These are phyloP conservation scores for Probosciger aterrimus DNA, from an alignment of 2,113 vertebrate species.

Conservation along the genomic window DNA sequence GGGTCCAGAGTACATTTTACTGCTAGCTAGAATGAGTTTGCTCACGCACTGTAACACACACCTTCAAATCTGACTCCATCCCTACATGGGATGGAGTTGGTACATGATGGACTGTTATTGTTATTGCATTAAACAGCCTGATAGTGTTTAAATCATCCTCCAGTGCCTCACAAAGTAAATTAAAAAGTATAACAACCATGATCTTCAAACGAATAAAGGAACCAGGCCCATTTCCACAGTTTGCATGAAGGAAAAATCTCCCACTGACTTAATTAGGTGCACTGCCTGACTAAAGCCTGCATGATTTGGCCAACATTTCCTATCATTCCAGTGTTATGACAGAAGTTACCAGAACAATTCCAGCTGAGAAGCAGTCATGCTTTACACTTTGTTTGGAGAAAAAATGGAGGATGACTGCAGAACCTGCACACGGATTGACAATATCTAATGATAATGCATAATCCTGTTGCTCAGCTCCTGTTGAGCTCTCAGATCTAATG, in stretches of 20 bases:
- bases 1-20: neutral
- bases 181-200: neutral
- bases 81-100: neutral
- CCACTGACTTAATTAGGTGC: constrained; percentile 13
- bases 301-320: constrained; percentile 41
- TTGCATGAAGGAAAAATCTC: neutral
- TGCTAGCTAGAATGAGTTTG: neutral
- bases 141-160: neutral
- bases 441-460: neutral
- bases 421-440: neutral
- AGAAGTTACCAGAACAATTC: constrained; percentile 9
- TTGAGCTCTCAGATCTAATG: neutral
- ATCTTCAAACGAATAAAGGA: neutral
- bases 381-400: neutral
- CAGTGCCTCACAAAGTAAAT: neutral
- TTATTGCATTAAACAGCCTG: neutral
- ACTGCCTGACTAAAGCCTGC: constrained; percentile 18
- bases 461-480: neutral
- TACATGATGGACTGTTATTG: neutral
- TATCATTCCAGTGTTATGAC: constrained; percentile 40
- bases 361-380: neutral
- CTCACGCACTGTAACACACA: fast-evolving
- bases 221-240: neutral
- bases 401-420: neutral
- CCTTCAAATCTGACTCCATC: neutral